Base-by-base conservation (phyloP, 2,888 invertebrate genomes). In the Temnothorax unifasciatus region DNA sequence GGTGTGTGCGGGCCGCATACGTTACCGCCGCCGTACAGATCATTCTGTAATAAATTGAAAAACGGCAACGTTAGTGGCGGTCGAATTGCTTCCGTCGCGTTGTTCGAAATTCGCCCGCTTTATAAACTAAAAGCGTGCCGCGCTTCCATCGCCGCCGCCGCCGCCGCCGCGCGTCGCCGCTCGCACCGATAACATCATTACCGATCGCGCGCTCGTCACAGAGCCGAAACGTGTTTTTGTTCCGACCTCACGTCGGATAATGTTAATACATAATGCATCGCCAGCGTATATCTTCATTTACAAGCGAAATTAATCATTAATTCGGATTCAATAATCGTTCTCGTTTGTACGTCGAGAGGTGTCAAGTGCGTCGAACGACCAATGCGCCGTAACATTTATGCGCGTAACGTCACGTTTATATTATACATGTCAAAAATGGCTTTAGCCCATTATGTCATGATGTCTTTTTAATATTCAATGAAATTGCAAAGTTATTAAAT, bases 271-370 rank as follows among this genome's bases (percentile, higher is more conserved):
- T 81, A 81, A 81, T 81, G 73, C 79, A 81, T 81, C 79, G 74
- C 41, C 47, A 25, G 38, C 59, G 73, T 81, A 47, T 81, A 81
- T 81, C 79, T 81, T 73, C 79, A 81, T 81, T 81, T 81, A 81
- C 79, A 81, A 81, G 79, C 79, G 44, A 81, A n/a, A 73, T 81
- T 81, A 81, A 81, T 81, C 79, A 81, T 81, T 81, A 59, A 81
- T 81, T 73, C 59, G 79, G 79, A 81, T 81, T 81, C 79, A 81
- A 81, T 81, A 61, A 81, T 81, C 73, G 73, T 73, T 50, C 79
- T 38, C 73, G 79, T 73, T 81, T 73, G 79, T 81, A 81, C 79
- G 73, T 73, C 73, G 73, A 71, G 74, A 81, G 79, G 73, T 81
- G 79, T 81, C 79, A 81, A 81, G 73, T 73, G 64, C 59, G 79